Evolutionary conservation across 1,140 invertebrate species (phyloP), one percentile per base, ranked within the genome.

Genomic region (Drosophila tsacasi): DNA sequence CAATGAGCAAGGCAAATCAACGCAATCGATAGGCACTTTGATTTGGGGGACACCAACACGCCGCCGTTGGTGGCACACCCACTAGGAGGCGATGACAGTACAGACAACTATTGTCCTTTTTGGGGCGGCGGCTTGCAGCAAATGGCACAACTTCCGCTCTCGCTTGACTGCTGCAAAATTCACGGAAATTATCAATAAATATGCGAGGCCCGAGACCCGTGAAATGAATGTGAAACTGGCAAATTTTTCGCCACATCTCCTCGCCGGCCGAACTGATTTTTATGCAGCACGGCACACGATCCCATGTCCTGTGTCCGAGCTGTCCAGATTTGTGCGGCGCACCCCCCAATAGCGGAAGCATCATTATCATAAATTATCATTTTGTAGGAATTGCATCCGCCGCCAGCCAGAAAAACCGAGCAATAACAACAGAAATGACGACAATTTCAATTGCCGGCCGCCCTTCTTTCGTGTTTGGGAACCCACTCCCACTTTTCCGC

Each of bases 281-380:
- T 83, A 76, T 75, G 72, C 74, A 64, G 68, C 69, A 71, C 67
- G 44, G 64, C 63, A 65, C 65, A 73, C 71, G 71, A 52, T 73
- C 52, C 66, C 40, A 73, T 68, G 62, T 77, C 82, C 72, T 71
- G 72, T 80, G 79, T 76, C 67, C 61, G 54, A 19, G 27, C 17
- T 80, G 79, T 76, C 67, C 61, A 80, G 67, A 65, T 73, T 68
- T 83, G 32, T 54, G 63, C 49, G 27, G n/a, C n/a, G n/a, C n/a
- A n/a, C n/a, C 49, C 10, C 27, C 63, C 71, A 74, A 87, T 74
- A 89, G 66, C 86, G 91, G 91, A 92, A 92, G 91, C 86, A 92
- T 92, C 91, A 92, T 92, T 92, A 92, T 92, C 91, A 92, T 92
- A 92, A 92, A 92, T 92, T 92, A 92, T 92, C 91, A 92, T 92